phyloP scores from a whole-genome alignment of 1,140 invertebrate genomes.

The Epicauta chinensis region DNA sequence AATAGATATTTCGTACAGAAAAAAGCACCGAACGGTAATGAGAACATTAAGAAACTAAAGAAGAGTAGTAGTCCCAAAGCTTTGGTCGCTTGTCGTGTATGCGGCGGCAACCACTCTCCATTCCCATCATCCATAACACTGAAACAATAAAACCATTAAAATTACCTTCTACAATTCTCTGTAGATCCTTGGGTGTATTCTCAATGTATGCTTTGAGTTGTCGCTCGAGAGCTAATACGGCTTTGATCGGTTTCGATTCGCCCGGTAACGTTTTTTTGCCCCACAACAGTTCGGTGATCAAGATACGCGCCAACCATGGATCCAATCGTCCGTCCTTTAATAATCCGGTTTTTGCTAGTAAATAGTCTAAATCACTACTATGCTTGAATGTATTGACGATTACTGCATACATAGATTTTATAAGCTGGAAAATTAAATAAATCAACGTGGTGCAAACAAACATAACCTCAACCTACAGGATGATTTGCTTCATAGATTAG shows the following conservation, averaged over 20 bases:
- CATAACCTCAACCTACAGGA: constrained; percentile 26
- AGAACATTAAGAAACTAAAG: constrained; percentile 78
- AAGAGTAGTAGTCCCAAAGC: constrained; percentile 62
- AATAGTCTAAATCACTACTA: constrained; percentile 53
- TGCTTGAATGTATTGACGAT: constrained; percentile 66
- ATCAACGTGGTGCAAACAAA: not conserved
- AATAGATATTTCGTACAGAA: constrained; percentile 60
- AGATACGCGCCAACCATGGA: constrained; percentile 61
- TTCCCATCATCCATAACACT: constrained; percentile 6
- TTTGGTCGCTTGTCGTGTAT: constrained; percentile 43
- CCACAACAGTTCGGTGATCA: constrained; percentile 78
- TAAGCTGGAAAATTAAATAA: constrained; percentile 49
- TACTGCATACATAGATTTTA: constrained; percentile 63
- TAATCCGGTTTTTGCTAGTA: constrained; percentile 57
- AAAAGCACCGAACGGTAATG: constrained; percentile 69
- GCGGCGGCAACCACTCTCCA: constrained; percentile 41
- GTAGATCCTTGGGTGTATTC: constrained; percentile 37
- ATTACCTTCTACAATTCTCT: constrained; percentile 23
- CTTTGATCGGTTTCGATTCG: constrained; percentile 62
- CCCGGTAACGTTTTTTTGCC: constrained; percentile 63
- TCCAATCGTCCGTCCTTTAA: constrained; percentile 64
- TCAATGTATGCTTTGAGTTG: too few relatives aligned
- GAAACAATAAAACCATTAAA: constrained; percentile 39
- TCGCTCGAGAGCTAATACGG: constrained; percentile 55
- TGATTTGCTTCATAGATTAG: constrained; percentile 63